A percentile compares a stretch with the other conserved stretches of the same genome.
These are phyloP conservation scores for Eulacestoma nigropectus DNA, from an alignment of 2,113 vertebrate species.

Conservation along the genomic window DNA sequence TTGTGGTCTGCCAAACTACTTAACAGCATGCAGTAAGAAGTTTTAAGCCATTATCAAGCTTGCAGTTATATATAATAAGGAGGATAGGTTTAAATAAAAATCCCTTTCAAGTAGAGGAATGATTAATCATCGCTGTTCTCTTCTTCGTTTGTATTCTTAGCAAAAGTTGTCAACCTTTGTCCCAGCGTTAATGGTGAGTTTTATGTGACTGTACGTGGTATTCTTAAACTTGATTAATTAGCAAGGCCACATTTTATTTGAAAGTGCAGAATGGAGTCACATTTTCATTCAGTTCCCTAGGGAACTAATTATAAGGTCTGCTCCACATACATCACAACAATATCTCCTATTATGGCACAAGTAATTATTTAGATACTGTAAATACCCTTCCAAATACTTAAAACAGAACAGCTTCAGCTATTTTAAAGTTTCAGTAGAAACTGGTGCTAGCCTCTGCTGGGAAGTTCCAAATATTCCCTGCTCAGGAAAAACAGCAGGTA, in stretches of 20 bases:
- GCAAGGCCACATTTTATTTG: constrained; percentile 16
- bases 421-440: not conserved
- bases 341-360: not conserved
- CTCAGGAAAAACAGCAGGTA: not conserved
- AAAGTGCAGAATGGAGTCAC: constrained; percentile 3
- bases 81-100: constrained; percentile 29
- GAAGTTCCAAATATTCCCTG: not conserved
- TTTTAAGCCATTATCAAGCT: constrained; percentile 12
- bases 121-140: constrained; percentile 33
- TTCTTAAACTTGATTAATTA: constrained; percentile 50
- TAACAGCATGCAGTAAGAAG: not conserved
- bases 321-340: not conserved
- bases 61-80: not conserved
- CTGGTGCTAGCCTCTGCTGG: not conserved
- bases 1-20: constrained; percentile 12
- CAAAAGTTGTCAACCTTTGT: constrained; percentile 31
- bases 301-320: constrained; percentile 46
- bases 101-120: not conserved
- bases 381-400: constrained; percentile 10
- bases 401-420: not conserved
- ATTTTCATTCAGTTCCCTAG: constrained; percentile 39
- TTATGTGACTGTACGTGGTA: not conserved
- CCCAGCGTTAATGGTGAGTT: constrained; percentile 3
- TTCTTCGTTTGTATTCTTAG: not conserved
- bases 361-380: constrained; percentile 39